phyloP scores from a whole-genome alignment of 2,888 invertebrate species.

The Campoplex capitator region DNA sequence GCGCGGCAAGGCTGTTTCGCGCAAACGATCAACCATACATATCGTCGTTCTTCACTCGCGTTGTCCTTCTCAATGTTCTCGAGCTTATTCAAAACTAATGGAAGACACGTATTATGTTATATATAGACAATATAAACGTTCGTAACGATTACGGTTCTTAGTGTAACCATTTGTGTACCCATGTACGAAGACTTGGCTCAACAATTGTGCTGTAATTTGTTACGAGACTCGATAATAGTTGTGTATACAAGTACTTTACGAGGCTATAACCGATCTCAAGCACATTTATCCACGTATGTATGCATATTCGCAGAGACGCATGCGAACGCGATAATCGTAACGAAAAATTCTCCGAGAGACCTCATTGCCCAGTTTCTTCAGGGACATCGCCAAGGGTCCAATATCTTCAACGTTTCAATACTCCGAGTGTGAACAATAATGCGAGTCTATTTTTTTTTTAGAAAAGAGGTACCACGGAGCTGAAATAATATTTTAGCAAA shows the following conservation, averaged over 20 bases:
- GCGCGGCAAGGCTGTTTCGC: constrained; percentile 55
- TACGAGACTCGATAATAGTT: constrained; percentile 48
- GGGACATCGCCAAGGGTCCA: constrained; percentile 7
- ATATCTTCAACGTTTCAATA: not conserved
- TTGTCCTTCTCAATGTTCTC: constrained; percentile 27
- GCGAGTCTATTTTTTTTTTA: not conserved
- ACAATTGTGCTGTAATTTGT: constrained; percentile 54
- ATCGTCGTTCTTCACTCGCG: constrained; percentile 9
- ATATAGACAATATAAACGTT: not conserved
- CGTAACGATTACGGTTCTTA: constrained; percentile 13
- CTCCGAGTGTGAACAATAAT: not conserved
- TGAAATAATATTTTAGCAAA: not conserved
- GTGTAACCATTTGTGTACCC: constrained; percentile 12
- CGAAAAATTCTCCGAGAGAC: constrained; percentile 19
- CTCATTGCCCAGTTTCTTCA: constrained; percentile 43
- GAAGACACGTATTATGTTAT: constrained; percentile 15
- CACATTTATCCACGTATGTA: not conserved
- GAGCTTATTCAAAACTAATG: constrained; percentile 62
- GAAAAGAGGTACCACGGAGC: not conserved
- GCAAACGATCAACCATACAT: constrained; percentile 24
- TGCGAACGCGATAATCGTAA: not conserved
- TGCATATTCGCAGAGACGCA: not conserved
- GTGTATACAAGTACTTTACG: constrained; percentile 27
- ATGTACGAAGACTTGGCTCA: not conserved
- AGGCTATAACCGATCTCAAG: constrained; percentile 3